Evolutionary conservation across 1,140 invertebrate genomes (phyloP).

Genomic region (Hycleus phaleratus): DNA sequence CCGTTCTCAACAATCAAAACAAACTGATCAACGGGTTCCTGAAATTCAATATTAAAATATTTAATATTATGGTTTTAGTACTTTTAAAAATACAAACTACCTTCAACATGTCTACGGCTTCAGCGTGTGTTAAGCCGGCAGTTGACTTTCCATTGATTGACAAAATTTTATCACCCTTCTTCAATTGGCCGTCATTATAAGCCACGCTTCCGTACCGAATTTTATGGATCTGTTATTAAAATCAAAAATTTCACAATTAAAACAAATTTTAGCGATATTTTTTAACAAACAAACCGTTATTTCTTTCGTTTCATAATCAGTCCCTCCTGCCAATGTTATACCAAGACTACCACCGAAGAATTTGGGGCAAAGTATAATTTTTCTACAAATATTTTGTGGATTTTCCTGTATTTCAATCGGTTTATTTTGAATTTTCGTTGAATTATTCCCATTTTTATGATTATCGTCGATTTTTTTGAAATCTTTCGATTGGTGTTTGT

Average conservation of each 20-base stretch:
- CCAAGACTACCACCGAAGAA: constrained; percentile 68
- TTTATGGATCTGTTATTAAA: constrained; percentile 64
- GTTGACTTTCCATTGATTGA: constrained; percentile 83
- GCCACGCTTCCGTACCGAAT: constrained; percentile 77
- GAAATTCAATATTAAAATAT: neutral
- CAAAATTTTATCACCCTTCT: constrained; percentile 77
- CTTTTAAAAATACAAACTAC: constrained; percentile 39
- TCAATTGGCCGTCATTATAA: constrained; percentile 75
- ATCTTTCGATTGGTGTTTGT: neutral
- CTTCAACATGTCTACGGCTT: constrained; percentile 80
- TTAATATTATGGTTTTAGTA: neutral
- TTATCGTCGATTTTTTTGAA: neutral
- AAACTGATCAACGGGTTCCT: constrained; percentile 5
- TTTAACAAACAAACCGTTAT: constrained; percentile 60
- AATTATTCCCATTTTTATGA: neutral
- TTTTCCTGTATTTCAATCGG: neutral
- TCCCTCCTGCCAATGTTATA: constrained; percentile 77
- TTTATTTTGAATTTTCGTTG: neutral
- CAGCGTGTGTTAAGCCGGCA: constrained; percentile 71
- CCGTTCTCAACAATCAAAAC: constrained; percentile 5
- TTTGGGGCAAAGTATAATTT: constrained; percentile 39
- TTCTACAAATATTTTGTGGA: neutral
- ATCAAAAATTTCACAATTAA: neutral
- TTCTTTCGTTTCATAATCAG: constrained; percentile 84
- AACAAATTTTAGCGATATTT: neutral